Base-by-base conservation (phyloP, 2,113 vertebrate genomes). In the Tupaia chinensis region DNA sequence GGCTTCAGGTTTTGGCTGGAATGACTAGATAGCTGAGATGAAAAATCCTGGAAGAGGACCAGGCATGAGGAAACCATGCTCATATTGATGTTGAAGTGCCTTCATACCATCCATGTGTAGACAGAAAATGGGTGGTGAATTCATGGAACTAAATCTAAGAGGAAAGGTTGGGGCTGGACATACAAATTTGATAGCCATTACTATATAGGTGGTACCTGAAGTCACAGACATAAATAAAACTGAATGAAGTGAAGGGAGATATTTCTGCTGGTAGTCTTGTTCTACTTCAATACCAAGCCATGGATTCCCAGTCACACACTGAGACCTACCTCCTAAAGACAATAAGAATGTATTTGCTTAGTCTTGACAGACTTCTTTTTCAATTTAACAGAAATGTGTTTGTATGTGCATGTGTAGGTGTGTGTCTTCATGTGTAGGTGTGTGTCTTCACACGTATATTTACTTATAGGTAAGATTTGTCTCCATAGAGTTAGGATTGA, bases 21-120 rank as follows among this genome's bases (percentile, higher is more conserved):
- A 27, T 3, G 29, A 0, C 15, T 60, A 27, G 19, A 23, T 0
- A 32, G 22, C 20, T 69, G 76, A 61, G 53, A 22, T 32, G 63
- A 86, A 13, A 1, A 76, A 27, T 4, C 22, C 69, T 53, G 25
- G 66, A 88, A 65, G 65, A 80, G 25, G 22, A 25, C 34, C 20
- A 44, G 29, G 20, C 34, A 0, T 58, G 20, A 89, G 58, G 72
- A 54, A 60, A 63, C 77, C 66, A 66, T 84, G 13, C 9, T 29
- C 4, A 2, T 19, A 69, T 32, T 27, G 14, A 34, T 32, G 17
- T 2, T 25, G 29, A 56, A 29, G 9, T 27, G 5, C 11, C 44
- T 22, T 84, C 22, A 32, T 25, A 32, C 13, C 16, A 19, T 79
- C 15, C 65, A 14, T 25, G 9, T 14, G 19, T 7, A 34, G 27